These are phyloP conservation scores for Abrostola triplasia DNA, from an alignment of 2,888 invertebrate genomes.

Conservation along the genomic window DNA sequence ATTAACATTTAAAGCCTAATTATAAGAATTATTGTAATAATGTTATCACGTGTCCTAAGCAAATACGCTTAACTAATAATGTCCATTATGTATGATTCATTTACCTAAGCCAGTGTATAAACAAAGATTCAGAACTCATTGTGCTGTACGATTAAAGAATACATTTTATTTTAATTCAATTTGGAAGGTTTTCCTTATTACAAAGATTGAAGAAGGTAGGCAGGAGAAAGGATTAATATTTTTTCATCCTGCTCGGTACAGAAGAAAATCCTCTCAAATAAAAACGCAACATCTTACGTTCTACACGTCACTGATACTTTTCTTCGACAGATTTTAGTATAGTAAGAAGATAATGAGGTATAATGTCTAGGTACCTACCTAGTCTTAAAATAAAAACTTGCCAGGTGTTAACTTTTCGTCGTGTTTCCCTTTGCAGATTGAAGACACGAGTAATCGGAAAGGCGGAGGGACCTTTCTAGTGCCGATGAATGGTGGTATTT, in stretches of 20 bases:
- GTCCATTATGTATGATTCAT: neutral
- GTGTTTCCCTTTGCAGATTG: constrained; percentile 73
- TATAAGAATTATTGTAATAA: neutral
- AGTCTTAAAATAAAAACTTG: constrained; percentile 6
- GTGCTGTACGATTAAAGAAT: neutral
- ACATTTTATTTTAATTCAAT: no score
- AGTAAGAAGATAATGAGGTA: no score
- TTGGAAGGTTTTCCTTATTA: no score
- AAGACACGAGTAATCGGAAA: constrained; percentile 77
- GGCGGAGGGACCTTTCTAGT: constrained; percentile 91
- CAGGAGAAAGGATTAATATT: no score
- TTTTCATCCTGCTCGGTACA: no score
- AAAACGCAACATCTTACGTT: no score
- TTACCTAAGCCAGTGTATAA: neutral
- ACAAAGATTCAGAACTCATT: neutral
- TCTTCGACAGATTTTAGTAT: no score
- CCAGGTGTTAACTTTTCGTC: neutral
- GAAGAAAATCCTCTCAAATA: no score
- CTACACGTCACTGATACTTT: no score
- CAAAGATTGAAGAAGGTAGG: no score
- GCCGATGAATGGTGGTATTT: constrained; percentile 96
- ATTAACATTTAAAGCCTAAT: neutral
- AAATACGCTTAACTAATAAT: constrained; percentile 1
- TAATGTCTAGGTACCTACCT: no score
- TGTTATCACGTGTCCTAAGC: constrained; percentile 1